Base-by-base conservation (phyloP, 2,797 vertebrate species). In the Gephyroberyx darwinii region DNA sequence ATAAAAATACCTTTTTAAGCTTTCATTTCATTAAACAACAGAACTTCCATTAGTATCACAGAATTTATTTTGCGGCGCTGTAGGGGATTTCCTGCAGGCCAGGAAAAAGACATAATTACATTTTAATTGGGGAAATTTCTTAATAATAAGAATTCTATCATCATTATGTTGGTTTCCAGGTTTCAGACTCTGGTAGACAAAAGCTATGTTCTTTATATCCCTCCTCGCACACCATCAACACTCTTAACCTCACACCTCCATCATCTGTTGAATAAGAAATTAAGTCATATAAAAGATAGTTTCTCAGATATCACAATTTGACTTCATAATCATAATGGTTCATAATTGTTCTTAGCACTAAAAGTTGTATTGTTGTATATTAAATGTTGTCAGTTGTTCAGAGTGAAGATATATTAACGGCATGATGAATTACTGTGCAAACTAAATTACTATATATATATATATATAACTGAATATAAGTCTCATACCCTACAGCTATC, bases 21-120 rank as follows among this genome's bases (percentile, higher is more conserved):
- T 82, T 86, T 78, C 45, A 69, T 88, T 89, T 87, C 69, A 89
- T 88, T 86, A 81, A 91, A 89, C 74, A 87, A 84, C 85, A 78
- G 75, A 37, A 31, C 58, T 54, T 30, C 65, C 60, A 87, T 89
- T 86, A 80, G 78, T 48, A 55, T 71, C 14, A 13, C 16, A 59
- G 33, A 56, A 80, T 78, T 71, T 60, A 81, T 72, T 70, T 54
- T 45, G 43, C 51, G 30, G 10, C 16, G 43, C 52, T 65, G 54
- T 56, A 68, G 63, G 69, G 67, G 63, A 66, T 69, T 85, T 73
- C 51, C 12, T 5, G 53, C 61, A 68, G 69, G 73, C 41, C 64
- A 50, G 64, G 47, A 35, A 58, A 81, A 81, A 53, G 30, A 69
- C 12, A 20, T 57, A 76, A 85, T 88, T 77, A 78, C 37, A 68